Evolutionary conservation across 1,140 invertebrate species (phyloP).

Genomic region (Caenorhabditis brenneri): DNA sequence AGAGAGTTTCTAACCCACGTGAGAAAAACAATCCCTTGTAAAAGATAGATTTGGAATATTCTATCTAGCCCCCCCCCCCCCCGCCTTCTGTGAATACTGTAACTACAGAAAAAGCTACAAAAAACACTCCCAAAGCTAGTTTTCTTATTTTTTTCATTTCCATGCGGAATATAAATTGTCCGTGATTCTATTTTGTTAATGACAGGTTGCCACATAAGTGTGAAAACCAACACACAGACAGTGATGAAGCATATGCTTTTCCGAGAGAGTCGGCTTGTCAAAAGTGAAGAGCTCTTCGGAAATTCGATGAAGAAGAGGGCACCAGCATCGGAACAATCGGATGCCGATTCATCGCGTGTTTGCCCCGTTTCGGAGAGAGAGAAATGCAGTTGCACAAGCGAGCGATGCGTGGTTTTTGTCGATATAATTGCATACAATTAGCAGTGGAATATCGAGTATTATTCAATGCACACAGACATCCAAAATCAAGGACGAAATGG

Average conservation of each 20-base stretch:
- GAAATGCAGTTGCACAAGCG: conserved; percentile 19
- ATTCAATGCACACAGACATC: neutral
- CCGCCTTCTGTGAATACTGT: no score
- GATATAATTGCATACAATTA: conserved; percentile 43
- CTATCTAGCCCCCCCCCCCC: no score
- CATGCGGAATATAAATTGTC: no score
- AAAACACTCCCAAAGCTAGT: no score
- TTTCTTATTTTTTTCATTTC: no score
- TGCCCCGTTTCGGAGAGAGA: conserved; percentile 14
- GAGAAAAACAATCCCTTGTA: no score
- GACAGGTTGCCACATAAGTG: conserved; percentile 5
- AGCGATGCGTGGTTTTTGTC: conserved; percentile 40
- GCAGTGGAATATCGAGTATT: conserved; percentile 14
- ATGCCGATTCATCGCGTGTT: conserved; percentile 23
- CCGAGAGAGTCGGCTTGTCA: neutral
- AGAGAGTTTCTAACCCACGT: no score
- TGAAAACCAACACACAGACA: neutral
- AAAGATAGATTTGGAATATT: no score
- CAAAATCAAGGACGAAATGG: conserved; percentile 9
- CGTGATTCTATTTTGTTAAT: neutral
- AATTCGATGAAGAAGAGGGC: neutral
- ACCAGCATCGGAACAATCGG: neutral
- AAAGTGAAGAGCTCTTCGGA: neutral
- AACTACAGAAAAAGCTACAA: no score
- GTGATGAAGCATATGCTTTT: neutral